Evolutionary conservation across 37 sponge, comb jelly and placozoan species (phyloP).

Genomic region (Halichondria panicea): DNA sequence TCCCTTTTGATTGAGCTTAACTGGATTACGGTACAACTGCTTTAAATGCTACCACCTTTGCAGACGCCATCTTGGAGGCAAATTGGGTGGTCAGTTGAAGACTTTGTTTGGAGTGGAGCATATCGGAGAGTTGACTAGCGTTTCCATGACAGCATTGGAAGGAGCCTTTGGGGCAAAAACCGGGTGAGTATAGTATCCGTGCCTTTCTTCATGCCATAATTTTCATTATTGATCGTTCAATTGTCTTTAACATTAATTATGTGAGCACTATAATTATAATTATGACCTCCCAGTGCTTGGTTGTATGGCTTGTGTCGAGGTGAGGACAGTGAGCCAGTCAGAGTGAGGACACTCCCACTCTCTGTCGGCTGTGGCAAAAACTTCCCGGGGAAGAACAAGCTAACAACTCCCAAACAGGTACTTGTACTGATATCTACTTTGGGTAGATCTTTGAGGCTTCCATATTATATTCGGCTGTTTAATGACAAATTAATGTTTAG

Average conservation of each 20-base stretch:
- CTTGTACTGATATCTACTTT: neutral
- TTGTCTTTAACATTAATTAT: neutral
- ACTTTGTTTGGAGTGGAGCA: slow-evolving; percentile 34
- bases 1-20: neutral
- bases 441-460: neutral
- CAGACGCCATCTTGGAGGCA: slow-evolving; percentile 88
- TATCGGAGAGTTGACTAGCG: slow-evolving; percentile 58
- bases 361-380: slow-evolving; percentile 88
- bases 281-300: slow-evolving; percentile 43
- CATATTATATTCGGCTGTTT: neutral
- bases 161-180: slow-evolving; percentile 70
- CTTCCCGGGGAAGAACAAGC: slow-evolving; percentile 66
- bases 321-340: slow-evolving; percentile 68
- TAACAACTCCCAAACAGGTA: slow-evolving; percentile 51
- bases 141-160: slow-evolving; percentile 26
- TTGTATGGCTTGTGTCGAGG: slow-evolving; percentile 78
- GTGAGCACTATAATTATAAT: neutral
- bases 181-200: slow-evolving; percentile 31
- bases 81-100: slow-evolving; percentile 69
- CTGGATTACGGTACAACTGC: neutral
- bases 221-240: neutral
- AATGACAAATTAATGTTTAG: neutral
- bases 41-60: neutral
- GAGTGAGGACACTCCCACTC: slow-evolving; percentile 54
- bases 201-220: neutral